phyloP scores from a whole-genome alignment of 2,797 vertebrate genomes.

The Yasuhikotakia modesta region DNA sequence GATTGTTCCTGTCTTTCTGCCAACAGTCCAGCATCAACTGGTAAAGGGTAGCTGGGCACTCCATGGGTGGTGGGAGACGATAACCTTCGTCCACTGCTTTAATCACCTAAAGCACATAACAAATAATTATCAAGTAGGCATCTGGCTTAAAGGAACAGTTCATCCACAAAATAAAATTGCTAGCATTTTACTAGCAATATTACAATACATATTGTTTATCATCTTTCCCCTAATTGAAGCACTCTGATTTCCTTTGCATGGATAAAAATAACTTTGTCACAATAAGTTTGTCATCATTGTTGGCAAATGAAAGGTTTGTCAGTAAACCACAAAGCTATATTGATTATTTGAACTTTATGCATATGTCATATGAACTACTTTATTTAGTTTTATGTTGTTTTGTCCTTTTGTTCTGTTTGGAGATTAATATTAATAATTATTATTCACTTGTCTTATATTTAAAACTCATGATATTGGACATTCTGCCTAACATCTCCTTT shows the following conservation, averaged over 20 bases:
- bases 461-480: neutral
- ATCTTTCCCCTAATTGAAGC: too few species aligned
- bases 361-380: neutral
- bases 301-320: neutral
- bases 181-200: too few species aligned
- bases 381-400: neutral
- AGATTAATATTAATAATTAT: neutral
- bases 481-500: neutral
- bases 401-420: neutral
- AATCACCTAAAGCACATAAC: constrained; percentile 83
- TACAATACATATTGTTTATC: too few species aligned
- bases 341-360: neutral
- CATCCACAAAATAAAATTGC: neutral
- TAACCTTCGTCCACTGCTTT: constrained; percentile 99
- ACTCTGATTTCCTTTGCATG: too few species aligned
- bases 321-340: neutral
- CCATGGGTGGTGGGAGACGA: constrained; percentile 96
- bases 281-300: too few species aligned
- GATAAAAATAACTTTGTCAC: too few species aligned
- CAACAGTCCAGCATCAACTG: constrained; percentile 99
- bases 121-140: constrained; percentile 3
- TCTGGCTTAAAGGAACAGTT: neutral
- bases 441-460: neutral
- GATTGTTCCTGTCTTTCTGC: constrained; percentile 98
- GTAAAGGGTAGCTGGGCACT: constrained; percentile 96